phyloP scores from a whole-genome alignment of 2,888 invertebrate genomes.

The Carcina quercana region DNA sequence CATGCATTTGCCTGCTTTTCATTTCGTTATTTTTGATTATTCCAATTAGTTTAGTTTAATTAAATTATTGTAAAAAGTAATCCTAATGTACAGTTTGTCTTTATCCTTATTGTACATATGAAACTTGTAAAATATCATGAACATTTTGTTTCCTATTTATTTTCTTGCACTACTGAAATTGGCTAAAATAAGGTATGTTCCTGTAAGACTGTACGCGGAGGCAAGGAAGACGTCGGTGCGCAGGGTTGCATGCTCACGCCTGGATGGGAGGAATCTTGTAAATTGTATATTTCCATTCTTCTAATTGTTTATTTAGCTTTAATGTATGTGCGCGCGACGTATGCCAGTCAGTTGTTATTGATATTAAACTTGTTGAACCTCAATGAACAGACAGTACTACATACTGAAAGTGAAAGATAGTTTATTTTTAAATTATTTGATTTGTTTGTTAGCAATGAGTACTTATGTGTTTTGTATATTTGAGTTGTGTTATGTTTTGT shows the following conservation, averaged over 20 bases:
- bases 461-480: slow-evolving; percentile 70
- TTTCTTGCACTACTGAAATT: slow-evolving; percentile 80
- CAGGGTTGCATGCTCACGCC: slow-evolving; percentile 39
- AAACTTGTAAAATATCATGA: slow-evolving; percentile 69
- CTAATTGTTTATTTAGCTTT: slow-evolving; percentile 65
- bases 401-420: slow-evolving; percentile 48
- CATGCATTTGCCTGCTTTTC: slow-evolving; percentile 83
- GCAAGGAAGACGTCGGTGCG: slow-evolving; percentile 49
- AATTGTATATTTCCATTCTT: slow-evolving; percentile 40
- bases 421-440: slow-evolving; percentile 57
- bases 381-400: slow-evolving; percentile 34
- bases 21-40: slow-evolving; percentile 74
- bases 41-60: slow-evolving; percentile 70
- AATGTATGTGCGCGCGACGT: slow-evolving; percentile 56
- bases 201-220: slow-evolving; percentile 60
- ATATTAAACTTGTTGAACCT: slow-evolving; percentile 28
- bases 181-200: slow-evolving; percentile 82
- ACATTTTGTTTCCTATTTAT: slow-evolving; percentile 79
- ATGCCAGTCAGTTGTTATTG: slow-evolving; percentile 34
- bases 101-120: slow-evolving; percentile 68
- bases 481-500: slow-evolving; percentile 75
- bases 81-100: slow-evolving; percentile 70
- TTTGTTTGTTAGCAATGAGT: slow-evolving; percentile 68
- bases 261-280: neutral
- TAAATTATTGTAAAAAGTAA: slow-evolving; percentile 70